Percentiles rank a stretch among this genome's conserved stretches.
phyloP scores from a whole-genome alignment of 1,140 invertebrate species.

The Micrasema longulum region DNA sequence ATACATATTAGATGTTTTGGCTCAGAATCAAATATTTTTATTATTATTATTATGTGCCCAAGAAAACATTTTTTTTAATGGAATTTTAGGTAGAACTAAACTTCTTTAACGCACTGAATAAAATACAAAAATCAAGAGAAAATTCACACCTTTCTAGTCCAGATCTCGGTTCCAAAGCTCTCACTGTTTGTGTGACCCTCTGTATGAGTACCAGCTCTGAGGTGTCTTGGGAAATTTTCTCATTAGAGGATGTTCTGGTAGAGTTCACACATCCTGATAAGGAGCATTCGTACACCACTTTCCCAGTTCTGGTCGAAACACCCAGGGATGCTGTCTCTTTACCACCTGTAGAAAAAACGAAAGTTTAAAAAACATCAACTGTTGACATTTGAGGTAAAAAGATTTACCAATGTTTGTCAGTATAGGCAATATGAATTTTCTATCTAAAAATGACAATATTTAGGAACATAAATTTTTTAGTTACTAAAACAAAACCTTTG shows the following conservation, averaged over 20 bases:
- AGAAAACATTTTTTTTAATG: too few species aligned
- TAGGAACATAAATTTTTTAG: too few species aligned
- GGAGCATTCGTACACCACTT: constrained; percentile 82
- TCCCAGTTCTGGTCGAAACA: constrained; percentile 80
- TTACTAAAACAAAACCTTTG: too few species aligned
- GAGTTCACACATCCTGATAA: constrained; percentile 77
- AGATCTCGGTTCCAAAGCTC: constrained; percentile 85
- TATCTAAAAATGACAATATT: too few species aligned
- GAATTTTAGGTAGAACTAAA: too few species aligned
- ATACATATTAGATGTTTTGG: too few species aligned
- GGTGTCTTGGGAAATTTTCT: constrained; percentile 60
- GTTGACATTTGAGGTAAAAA: too few species aligned
- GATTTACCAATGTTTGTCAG: too few species aligned
- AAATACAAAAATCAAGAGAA: background rate
- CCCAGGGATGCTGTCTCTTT: constrained; percentile 78
- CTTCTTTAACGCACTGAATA: background rate
- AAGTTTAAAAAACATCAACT: too few species aligned
- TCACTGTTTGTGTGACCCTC: constrained; percentile 85
- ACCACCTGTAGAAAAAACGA: constrained; percentile 71
- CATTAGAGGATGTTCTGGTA: constrained; percentile 60
- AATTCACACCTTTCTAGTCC: constrained; percentile 80
- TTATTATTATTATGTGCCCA: too few species aligned
- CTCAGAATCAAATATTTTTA: too few species aligned
- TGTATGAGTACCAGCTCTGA: constrained; percentile 83
- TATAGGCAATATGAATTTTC: too few species aligned